Base-by-base conservation (phyloP, 2,113 vertebrate genomes). In the Daphoenositta chrysoptera region DNA sequence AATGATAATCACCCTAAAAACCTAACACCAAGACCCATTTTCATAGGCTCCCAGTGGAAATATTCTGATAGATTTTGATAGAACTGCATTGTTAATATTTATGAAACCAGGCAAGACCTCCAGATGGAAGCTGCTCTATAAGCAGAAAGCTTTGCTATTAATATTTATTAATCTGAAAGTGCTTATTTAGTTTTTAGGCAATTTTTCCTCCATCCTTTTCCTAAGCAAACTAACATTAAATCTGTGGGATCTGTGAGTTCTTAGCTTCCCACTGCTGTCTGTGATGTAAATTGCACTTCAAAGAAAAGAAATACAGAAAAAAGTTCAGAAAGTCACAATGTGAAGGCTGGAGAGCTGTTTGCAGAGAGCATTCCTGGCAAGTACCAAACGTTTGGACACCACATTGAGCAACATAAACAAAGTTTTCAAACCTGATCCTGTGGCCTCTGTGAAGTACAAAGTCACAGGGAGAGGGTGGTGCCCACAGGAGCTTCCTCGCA, bases 91-190 rank as follows among this genome's bases (percentile, higher is more conserved):
- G 40, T 94, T 95, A 96, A 95, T 95, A 97, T 96, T 96, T 95
- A 94, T 87, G 88, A 95, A 93, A n/a, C 6, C 14, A 81, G 58
- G 13, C 42, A 90, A 93, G 83, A 75, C 86, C 44, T 96, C 64
- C 83, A 92, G 83, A 90, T 92, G 79, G 93, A 96, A 93, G 44
- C 51, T 94, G 50, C 44, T 89, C 13, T 68, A 1, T 56, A 88
- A 94, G 84, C 75, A 91, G 39, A 90, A 93, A 90, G 33, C 39
- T 83, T 84, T 83, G 58, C 37, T 95, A 93, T 97, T 94, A 94
- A 93, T 94, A 96, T 95, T 96, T 95, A 97, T 96, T 96, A 93
- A 78, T 86, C 68, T 71, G 60, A 83, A 93, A 85, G 57, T 28
- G 30, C 70, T 76, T 87, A 87, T 83, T 87, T 89, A 83, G 69